These are phyloP conservation scores for Epizoanthus fatuus DNA, from an alignment of 92 coral and sea anemone species.

Conservation along the genomic window DNA sequence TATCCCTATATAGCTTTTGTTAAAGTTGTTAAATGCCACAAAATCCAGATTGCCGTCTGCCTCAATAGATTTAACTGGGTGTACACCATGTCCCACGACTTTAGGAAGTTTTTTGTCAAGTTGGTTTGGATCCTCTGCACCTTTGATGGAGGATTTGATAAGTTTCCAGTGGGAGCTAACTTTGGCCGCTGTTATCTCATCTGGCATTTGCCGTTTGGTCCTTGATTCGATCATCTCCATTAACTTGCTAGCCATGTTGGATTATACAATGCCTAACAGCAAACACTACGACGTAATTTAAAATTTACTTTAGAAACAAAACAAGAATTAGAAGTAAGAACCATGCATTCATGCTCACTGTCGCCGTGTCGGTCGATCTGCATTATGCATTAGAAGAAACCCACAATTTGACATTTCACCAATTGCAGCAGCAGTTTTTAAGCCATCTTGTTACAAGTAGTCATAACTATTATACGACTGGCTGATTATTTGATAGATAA, in stretches of 20 bases:
- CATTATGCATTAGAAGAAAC: no score
- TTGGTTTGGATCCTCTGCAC: not conserved
- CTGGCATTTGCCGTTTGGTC: constrained; percentile 25
- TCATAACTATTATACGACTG: no score
- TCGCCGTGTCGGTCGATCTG: no score
- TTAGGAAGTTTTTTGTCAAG: constrained; percentile 27
- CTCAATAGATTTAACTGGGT: constrained; percentile 11
- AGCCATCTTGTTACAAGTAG: no score
- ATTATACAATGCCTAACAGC: no score
- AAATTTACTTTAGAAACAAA: no score
- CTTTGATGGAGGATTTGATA: constrained; percentile 2
- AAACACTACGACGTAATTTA: no score
- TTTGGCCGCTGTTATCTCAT: not conserved
- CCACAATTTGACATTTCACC: no score
- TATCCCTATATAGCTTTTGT: constrained; percentile 1
- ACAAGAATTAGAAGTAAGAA: no score
- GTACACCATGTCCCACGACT: constrained; percentile 24
- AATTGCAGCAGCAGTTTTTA: no score
- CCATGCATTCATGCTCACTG: no score
- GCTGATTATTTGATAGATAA: no score
- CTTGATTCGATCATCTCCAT: constrained; percentile 24
- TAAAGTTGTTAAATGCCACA: constrained; percentile 10
- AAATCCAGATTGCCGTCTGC: constrained; percentile 16
- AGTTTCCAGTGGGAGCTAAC: constrained; percentile 39
- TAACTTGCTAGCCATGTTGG: constrained; percentile 20